Evolutionary conservation across 37 sponge, comb jelly and placozoan genomes (phyloP).

Genomic region (Spongilla lacustris): DNA sequence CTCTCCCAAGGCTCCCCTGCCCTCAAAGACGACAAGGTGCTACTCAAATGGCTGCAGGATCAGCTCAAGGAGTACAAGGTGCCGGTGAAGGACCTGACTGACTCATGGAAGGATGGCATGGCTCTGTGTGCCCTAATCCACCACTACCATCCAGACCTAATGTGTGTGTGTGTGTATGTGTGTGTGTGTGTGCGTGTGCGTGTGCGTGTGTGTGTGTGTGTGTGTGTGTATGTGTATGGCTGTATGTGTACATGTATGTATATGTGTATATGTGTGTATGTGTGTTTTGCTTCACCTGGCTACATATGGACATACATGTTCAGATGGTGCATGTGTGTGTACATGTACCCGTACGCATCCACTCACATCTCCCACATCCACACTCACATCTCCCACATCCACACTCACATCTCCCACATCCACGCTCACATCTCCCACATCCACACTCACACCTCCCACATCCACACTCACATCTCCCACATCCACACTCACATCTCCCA

Average conservation of each 20-base stretch:
- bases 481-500: background rate
- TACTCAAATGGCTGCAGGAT: slow-evolving; percentile 54
- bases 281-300: too few relatives aligned
- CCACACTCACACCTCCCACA: too few relatives aligned
- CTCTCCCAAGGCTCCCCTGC: background rate
- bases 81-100: slow-evolving; percentile 52
- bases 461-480: background rate
- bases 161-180: slow-evolving; percentile 52
- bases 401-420: too few relatives aligned
- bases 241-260: slow-evolving; percentile 16
- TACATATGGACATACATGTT: too few relatives aligned
- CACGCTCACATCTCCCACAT: too few relatives aligned
- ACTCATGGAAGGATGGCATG: slow-evolving; percentile 76
- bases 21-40: slow-evolving; percentile 28
- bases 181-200: background rate
- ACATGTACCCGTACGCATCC: too few relatives aligned
- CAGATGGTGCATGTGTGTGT: too few relatives aligned
- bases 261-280: background rate
- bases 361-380: too few relatives aligned
- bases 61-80: slow-evolving; percentile 54
- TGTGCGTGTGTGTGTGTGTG: too few relatives aligned
- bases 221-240: too few relatives aligned
- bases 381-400: too few relatives aligned
- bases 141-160: slow-evolving; percentile 69
- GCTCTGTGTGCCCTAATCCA: slow-evolving; percentile 83